Conservation (phyloP, 2,113 vertebrate species). For the Lagopus leucura region DNA sequence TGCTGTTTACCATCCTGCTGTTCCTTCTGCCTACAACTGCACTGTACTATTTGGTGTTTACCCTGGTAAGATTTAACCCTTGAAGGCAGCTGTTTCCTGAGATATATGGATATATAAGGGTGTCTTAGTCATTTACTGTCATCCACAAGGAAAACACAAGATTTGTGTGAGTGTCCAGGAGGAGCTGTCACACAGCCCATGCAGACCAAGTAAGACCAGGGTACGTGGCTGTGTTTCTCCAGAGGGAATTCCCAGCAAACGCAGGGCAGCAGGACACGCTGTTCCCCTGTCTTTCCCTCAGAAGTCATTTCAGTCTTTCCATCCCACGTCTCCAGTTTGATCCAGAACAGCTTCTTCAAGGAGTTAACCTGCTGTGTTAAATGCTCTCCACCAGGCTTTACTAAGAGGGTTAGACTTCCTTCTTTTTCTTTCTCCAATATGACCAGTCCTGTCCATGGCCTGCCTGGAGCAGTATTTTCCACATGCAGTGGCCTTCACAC, state of each 20-base stretch:
- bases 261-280: neutral
- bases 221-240: neutral
- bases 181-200: neutral
- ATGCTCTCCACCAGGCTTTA: neutral
- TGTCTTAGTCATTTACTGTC: neutral
- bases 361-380: neutral
- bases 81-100: neutral
- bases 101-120: neutral
- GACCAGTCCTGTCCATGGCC: neutral
- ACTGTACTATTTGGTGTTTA: conserved; percentile 97
- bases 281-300: neutral
- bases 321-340: neutral
- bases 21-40: conserved; percentile 95
- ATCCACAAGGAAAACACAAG: neutral
- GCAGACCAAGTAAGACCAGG: neutral
- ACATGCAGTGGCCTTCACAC: neutral
- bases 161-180: neutral
- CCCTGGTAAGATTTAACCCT: conserved; percentile 83
- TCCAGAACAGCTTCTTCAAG: neutral
- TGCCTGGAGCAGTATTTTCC: neutral
- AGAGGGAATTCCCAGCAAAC: conserved; percentile 6
- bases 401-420: neutral
- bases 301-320: neutral
- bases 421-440: neutral
- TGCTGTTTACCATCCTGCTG: conserved; percentile 94